Evolutionary conservation across 2,888 invertebrate species (phyloP).

Genomic region (Elmis aenea): DNA sequence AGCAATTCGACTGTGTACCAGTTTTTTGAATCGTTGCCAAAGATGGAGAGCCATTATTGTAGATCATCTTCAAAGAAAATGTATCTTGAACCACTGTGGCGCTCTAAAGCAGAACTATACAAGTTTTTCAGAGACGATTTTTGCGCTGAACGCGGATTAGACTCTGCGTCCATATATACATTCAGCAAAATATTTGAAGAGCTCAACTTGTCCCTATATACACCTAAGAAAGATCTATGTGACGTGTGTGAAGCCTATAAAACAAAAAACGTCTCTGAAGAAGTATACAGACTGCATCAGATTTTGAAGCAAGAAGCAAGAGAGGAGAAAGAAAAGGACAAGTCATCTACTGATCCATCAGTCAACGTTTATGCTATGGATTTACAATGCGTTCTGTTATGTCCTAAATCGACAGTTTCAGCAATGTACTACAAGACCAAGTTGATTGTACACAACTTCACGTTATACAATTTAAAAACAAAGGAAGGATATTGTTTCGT

Average conservation of each 20-base stretch:
- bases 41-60: no score
- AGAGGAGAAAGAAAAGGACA: slow-evolving; percentile 12
- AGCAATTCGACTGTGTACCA: no score
- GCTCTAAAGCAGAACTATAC: background rate
- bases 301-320: slow-evolving; percentile 12
- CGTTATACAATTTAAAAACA: slow-evolving; percentile 2
- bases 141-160: no score
- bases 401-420: background rate
- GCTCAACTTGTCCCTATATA: background rate
- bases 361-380: slow-evolving; percentile 4
- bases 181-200: no score
- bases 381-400: slow-evolving; percentile 3
- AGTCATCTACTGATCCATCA: no score
- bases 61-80: no score
- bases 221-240: slow-evolving; percentile 4
- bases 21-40: no score
- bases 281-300: slow-evolving; percentile 7
- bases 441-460: slow-evolving; percentile 4
- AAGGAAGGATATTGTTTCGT: background rate
- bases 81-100: slow-evolving; percentile 5
- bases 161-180: no score
- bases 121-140: no score
- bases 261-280: slow-evolving; percentile 8
- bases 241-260: slow-evolving; percentile 8
- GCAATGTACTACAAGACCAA: slow-evolving; percentile 5